Conservation (phyloP, 2,797 vertebrate species). For the Pachyuromys duprasi region DNA sequence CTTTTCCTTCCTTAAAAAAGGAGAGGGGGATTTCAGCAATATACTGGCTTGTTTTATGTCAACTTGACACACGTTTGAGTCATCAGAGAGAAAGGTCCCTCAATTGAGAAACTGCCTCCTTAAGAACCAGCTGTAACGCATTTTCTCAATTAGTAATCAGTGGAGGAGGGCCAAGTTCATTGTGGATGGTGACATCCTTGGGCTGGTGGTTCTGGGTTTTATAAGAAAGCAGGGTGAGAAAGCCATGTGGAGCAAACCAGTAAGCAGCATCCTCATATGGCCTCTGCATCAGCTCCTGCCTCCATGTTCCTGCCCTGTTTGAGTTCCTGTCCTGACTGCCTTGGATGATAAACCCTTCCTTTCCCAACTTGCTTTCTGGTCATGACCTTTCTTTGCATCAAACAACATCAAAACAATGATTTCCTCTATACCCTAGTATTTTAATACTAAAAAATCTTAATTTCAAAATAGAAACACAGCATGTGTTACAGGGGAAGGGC, state of each 20-base stretch:
- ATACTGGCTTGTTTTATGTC: background rate
- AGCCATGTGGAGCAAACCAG: background rate
- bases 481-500: background rate
- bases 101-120: background rate
- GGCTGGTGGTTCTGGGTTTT: background rate
- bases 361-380: background rate
- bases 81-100: background rate
- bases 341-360: background rate
- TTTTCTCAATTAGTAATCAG: background rate
- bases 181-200: background rate
- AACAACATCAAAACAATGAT: background rate
- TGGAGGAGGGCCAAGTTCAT: background rate
- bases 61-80: background rate
- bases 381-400: background rate
- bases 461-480: slow-evolving; percentile 11
- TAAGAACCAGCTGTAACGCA: background rate
- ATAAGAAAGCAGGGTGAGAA: background rate
- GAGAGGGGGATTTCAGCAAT: background rate
- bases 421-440: background rate
- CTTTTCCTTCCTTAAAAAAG: background rate
- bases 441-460: slow-evolving; percentile 16
- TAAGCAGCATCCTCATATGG: background rate
- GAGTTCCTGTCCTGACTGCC: background rate
- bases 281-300: background rate
- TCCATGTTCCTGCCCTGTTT: background rate